phyloP scores from a whole-genome alignment of 2,888 invertebrate species.

The Noctua janthe region DNA sequence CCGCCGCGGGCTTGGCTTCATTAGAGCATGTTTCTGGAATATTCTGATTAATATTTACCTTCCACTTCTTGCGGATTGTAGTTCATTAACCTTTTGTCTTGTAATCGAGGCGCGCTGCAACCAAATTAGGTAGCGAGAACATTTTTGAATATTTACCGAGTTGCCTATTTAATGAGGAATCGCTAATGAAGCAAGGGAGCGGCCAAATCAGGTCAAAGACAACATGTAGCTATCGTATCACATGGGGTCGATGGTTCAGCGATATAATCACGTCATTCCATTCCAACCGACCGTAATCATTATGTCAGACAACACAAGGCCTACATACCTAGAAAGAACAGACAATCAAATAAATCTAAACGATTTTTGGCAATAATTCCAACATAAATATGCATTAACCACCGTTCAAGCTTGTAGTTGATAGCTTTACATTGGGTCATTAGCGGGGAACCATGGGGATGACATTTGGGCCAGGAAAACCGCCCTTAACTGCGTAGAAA shows the following conservation, averaged over 20 bases:
- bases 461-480: constrained; percentile 4
- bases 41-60: constrained; percentile 89
- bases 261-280: not conserved
- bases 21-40: constrained; percentile 85
- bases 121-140: constrained; percentile 69
- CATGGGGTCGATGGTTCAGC: not conserved
- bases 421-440: constrained; percentile 50
- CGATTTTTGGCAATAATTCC: constrained; percentile 21
- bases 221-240: not conserved
- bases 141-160: constrained; percentile 67
- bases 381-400: constrained; percentile 53
- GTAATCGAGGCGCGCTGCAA: constrained; percentile 70
- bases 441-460: constrained; percentile 2
- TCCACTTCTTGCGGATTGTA: constrained; percentile 84
- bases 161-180: constrained; percentile 44
- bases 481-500: constrained; percentile 6
- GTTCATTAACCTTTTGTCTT: constrained; percentile 82
- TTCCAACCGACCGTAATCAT: not conserved
- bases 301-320: not conserved
- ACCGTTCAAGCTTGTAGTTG: constrained; percentile 45
- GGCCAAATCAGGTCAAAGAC: not conserved
- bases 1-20: constrained; percentile 83
- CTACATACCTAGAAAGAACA: not conserved
- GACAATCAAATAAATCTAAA: constrained; percentile 44
- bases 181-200: constrained; percentile 28